These are phyloP conservation scores for Apodemia hepburni DNA, from an alignment of 2,888 invertebrate species.

Conservation along the genomic window DNA sequence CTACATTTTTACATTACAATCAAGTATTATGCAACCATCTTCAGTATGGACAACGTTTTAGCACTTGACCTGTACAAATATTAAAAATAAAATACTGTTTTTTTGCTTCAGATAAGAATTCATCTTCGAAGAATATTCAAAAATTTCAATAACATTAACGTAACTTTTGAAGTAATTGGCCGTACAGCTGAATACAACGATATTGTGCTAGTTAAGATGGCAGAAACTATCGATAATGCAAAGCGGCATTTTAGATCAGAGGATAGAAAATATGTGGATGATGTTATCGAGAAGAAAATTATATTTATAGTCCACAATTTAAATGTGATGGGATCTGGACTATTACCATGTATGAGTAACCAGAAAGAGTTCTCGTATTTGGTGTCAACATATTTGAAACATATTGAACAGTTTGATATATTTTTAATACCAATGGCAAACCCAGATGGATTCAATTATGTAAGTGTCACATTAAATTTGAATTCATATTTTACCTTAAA, in stretches of 20 bases:
- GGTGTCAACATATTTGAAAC: constrained; percentile 45
- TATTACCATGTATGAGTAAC: constrained; percentile 35
- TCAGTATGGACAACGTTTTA: too few relatives aligned
- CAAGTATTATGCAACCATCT: too few relatives aligned
- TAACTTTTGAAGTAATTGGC: constrained; percentile 43
- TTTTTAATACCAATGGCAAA: constrained; percentile 63
- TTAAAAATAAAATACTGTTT: background rate
- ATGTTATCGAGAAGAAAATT: constrained; percentile 53
- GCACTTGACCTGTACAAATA: background rate
- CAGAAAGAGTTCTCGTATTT: constrained; percentile 37
- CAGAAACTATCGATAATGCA: constrained; percentile 28
- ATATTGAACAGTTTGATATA: constrained; percentile 63
- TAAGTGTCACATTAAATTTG: constrained; percentile 5
- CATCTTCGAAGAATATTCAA: constrained; percentile 38
- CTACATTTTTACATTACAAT: too few relatives aligned
- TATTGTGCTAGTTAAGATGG: constrained; percentile 49
- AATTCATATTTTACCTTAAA: too few relatives aligned
- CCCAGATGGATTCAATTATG: constrained; percentile 51
- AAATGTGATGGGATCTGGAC: constrained; percentile 44
- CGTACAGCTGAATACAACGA: constrained; percentile 57
- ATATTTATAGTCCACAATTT: constrained; percentile 64
- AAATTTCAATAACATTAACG: constrained; percentile 40
- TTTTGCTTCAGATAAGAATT: constrained; percentile 42
- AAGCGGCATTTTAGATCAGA: constrained; percentile 40
- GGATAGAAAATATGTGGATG: constrained; percentile 49